Base-by-base conservation (phyloP, 2,797 vertebrate genomes). In the Crenichthys baileyi region DNA sequence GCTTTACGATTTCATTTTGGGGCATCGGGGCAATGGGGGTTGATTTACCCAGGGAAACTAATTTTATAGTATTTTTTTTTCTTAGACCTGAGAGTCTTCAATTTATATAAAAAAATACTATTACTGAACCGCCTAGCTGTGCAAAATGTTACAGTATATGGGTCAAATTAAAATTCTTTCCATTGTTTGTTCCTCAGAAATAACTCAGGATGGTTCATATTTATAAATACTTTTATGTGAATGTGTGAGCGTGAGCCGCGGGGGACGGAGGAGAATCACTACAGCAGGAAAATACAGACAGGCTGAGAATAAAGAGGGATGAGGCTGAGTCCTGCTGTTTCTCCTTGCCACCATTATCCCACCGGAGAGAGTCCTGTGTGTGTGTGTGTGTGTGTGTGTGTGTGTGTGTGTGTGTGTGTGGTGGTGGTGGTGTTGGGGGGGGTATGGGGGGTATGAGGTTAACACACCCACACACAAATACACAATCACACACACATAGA, bases 261-360 rank as follows among this genome's bases (percentile, higher is more conserved):
- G 67, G 67, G 41, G 85, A 80, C 74, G 77, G 83, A 83, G 73
- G 50, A 85, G 75, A 82, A 87, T 90, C 88, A 89, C 87, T 88
- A 79, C 67, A 70, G 67, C 67, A n/a, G 41, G 67, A 46, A 70
- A 70, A 70, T 46, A 48, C 67, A 46, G 67, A 24, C 67, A 46
- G 92, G 88, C 90, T 86, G 58, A 61, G 80, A 86, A 78, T 92
- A 87, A 93, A 92, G 93, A 93, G 87, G 86, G 89, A 92, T 92
- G 87, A 90, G 90, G 90, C 89, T 39, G 85, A 89, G 82, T 90
- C 88, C 92, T 90, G 90, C 91, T 90, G 90, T 83, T 90, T 87
- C 87, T 90, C 82, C 81, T 87, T 75, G 41, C 84, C 85, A 85
- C 93, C 80, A 93, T 94, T 93, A 91, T 92, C 88, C 88, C 90